Percentiles rank a stretch among this genome's conserved stretches.
Evolutionary conservation across 2,888 invertebrate genomes (phyloP).

Genomic region (Leptinotarsa juncta): DNA sequence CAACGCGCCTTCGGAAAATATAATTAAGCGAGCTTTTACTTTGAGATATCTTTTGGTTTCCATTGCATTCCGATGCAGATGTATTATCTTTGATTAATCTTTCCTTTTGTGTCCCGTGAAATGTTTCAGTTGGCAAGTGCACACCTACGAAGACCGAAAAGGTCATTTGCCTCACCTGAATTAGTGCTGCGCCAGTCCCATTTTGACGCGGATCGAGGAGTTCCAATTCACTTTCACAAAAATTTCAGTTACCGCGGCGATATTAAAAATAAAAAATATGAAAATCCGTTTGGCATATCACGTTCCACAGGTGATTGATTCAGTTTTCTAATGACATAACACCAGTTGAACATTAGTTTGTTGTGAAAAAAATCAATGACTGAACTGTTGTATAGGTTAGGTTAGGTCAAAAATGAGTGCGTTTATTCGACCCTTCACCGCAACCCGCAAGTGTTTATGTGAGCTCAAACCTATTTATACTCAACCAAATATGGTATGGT

Average conservation of each 20-base stretch:
- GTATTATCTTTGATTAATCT: conserved; percentile 28
- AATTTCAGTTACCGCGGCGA: not conserved
- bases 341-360: no score
- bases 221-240: not conserved
- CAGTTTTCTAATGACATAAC: not conserved
- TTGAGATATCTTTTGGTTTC: conserved; percentile 26
- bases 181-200: not conserved
- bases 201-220: not conserved
- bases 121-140: conserved; percentile 20
- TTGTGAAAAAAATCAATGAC: no score
- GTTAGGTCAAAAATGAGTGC: no score
- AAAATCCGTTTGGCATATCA: not conserved
- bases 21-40: conserved; percentile 29
- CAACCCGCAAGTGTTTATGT: no score
- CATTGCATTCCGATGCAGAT: conserved; percentile 23
- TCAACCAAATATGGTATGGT: no score
- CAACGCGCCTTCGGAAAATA: conserved; percentile 33
- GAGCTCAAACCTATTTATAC: no score
- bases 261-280: not conserved
- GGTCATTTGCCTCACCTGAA: conserved; percentile 15
- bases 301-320: not conserved
- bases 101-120: conserved; percentile 26
- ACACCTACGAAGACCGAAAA: conserved; percentile 27
- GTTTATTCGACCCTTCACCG: no score
- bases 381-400: no score